These are phyloP conservation scores for Osmerus mordax DNA, from an alignment of 2,113 vertebrate genomes.

Conservation along the genomic window DNA sequence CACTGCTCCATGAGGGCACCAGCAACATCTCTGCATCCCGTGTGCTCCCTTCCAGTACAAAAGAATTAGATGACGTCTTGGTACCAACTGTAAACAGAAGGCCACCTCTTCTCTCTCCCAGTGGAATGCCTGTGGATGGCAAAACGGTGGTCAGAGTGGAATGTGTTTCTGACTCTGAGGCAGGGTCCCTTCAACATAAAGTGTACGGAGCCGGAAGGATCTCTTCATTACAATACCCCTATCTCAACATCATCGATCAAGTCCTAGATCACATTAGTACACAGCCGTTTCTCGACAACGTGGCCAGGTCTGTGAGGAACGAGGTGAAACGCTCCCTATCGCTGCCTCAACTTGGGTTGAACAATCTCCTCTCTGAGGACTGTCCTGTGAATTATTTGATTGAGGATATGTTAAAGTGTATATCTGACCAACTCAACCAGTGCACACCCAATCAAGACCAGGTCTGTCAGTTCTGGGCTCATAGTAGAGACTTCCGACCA, in stretches of 20 bases:
- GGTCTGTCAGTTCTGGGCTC: not conserved
- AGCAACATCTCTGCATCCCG: too few relatives aligned
- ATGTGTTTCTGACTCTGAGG: not conserved
- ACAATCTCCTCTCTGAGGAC: not conserved
- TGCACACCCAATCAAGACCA: not conserved
- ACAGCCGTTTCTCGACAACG: not conserved
- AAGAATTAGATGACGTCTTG: not conserved
- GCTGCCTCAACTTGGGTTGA: not conserved
- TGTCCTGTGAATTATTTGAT: not conserved
- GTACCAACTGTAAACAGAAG: not conserved
- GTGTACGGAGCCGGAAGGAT: not conserved
- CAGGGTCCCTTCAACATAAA: not conserved
- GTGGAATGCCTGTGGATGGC: not conserved
- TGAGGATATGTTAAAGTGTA: not conserved
- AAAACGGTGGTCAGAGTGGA: not conserved
- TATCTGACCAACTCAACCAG: not conserved
- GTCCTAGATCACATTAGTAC: constrained; percentile 2
- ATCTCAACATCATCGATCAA: not conserved
- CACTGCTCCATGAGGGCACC: not conserved
- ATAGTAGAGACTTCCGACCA: not conserved
- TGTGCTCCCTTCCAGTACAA: not conserved
- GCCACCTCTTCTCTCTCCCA: not conserved
- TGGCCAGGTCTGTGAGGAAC: not conserved
- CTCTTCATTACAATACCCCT: not conserved
- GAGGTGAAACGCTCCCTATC: not conserved